Percentiles rank a stretch among this genome's conserved stretches.
These are phyloP conservation scores for Empidonax alnorum DNA, from an alignment of 2,113 vertebrate genomes.

Conservation along the genomic window DNA sequence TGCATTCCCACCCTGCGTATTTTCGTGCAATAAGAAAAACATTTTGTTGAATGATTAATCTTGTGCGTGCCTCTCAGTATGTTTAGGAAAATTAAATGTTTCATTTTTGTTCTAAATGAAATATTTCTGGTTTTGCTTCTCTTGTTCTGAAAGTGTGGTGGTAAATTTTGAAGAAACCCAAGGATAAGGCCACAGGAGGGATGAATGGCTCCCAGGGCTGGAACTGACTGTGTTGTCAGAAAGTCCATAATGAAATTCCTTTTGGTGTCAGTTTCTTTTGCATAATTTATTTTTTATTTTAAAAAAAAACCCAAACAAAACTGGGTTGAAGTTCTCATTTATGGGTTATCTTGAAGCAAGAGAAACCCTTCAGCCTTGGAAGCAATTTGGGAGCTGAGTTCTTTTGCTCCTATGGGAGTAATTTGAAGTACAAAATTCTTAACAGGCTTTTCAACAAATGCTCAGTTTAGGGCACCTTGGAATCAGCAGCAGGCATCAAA, in stretches of 20 bases:
- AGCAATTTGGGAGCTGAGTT: background rate
- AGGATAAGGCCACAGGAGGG: background rate
- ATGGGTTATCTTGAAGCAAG: background rate
- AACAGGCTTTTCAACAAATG: background rate
- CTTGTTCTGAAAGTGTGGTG: background rate
- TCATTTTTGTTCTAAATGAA: background rate
- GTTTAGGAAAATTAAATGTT: background rate
- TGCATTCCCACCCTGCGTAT: background rate
- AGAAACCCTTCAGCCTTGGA: background rate
- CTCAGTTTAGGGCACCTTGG: background rate
- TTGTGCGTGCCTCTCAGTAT: background rate
- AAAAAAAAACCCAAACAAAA: background rate
- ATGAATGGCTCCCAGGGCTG: background rate
- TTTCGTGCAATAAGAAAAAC: constrained; percentile 22
- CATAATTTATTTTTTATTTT: background rate
- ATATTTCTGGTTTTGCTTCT: background rate
- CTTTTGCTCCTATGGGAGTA: background rate
- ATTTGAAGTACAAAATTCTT: background rate
- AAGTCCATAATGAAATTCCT: background rate
- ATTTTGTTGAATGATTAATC: constrained; percentile 35
- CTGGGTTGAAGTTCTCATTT: background rate
- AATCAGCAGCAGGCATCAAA: background rate
- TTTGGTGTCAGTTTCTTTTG: background rate
- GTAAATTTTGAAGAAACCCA: background rate
- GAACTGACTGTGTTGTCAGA: background rate